Base-by-base conservation (phyloP, 2,888 invertebrate species). In the Synanthedon vespiformis region DNA sequence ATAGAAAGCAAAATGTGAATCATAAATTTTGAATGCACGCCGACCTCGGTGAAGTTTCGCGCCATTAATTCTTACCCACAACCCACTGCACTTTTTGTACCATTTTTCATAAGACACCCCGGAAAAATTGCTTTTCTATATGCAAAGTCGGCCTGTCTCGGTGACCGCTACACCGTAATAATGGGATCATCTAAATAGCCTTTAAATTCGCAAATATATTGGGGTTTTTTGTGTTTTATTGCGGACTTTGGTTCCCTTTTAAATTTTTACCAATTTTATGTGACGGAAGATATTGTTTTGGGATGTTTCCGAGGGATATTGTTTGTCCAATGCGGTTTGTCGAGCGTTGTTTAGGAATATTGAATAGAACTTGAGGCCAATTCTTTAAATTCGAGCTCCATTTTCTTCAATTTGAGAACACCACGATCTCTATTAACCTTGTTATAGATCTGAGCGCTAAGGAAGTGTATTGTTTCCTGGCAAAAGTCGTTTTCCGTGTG, bases 1-100 rank as follows among this genome's bases (percentile, higher is more conserved):
- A 34, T 34, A 44, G 44, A 44, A 13, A 8, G 44, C 14, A 44
- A 48, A 54, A 62, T 77, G 78, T 76, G 81, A 61, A 67, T 74
- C 81, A 81, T 81, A 81, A 81, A 82, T 81, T 77, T 62, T 57
- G 61, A 55, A 58, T 60, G 51, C 56, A 54, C 55, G 18, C 44
- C 44, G 48, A 48, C 48, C 48, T 18, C 63, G 62, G 66, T 68
- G 71, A 78, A 79, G 75, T 81, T 78, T 77, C 83, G 77, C 83
- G 69, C 81, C 83, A 85, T 85, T 85, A 83, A 84, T 79, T 83
- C 80, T 77, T 77, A 70, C 72, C 64, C 75, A 70, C 77, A 76
- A 74, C 70, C 77, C 77, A 72, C 73, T 82, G 82, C 81, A 81
- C 75, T 83, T 81, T 79, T 75, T 72, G 6, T 22, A 16, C 12